Evolutionary conservation across 2,888 invertebrate species (phyloP), one percentile per base, ranked within the genome.

Genomic region (Petrolisthes cinctipes): DNA sequence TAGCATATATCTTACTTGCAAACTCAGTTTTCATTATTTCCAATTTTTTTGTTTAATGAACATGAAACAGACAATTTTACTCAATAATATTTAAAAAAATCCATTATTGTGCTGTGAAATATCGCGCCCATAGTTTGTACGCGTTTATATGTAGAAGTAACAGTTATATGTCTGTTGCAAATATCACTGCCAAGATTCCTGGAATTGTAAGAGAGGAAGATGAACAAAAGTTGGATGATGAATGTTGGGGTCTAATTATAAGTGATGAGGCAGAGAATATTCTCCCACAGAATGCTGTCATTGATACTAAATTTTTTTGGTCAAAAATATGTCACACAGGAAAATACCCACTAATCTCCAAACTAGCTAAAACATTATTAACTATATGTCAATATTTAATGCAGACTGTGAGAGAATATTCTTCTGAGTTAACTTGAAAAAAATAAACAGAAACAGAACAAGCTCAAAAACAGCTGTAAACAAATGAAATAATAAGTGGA

Each of bases 311-410:
- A 37, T 1, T 2, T 5, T 57, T 81, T 56, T 81, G 57, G 81
- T 81, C 57, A 56, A 56, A 56, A 81, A 17, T 61, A 61, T 57
- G 7, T 81, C 80, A 80, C 56, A 80, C 80, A 4, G 80, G 54
- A 4, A 80, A 80, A 54, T 80, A 80, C 54, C 54, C 4, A 5
- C 61, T 66, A 57, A 5, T 66, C 66, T 61, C 66, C 66, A 82
- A 66, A 0, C 82, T 78, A 57, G 81, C 61, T 81, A 81, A 81
- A 81, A 61, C 61, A 81, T 82, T 82, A 66, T 57, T 82, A 82
- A 20, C 82, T 66, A 61, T n/a, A n/a, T 82, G 5, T 37, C 82
- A 82, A 37, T 82, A 6, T 82, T 23, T 66, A 82, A 66, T 82
- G 37, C 82, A 82, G 82, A 82, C 37, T 82, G 66, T 66, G 82